phyloP scores from a whole-genome alignment of 2,888 invertebrate species.

The Dasypogon diadema region DNA sequence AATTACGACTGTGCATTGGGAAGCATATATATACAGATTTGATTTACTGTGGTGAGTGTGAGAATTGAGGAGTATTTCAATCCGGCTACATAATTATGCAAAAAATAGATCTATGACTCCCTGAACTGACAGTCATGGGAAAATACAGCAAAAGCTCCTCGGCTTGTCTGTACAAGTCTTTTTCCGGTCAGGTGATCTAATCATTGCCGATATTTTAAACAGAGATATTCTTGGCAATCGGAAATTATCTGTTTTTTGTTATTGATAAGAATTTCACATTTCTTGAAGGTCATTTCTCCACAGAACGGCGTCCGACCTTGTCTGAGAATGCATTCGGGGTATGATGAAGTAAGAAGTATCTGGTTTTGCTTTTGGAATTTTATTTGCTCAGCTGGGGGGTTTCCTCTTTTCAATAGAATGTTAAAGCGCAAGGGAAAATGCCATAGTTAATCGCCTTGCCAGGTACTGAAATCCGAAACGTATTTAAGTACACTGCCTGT shows the following conservation, averaged over 20 bases:
- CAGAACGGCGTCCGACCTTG: constrained; percentile 8
- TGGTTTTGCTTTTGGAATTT: not conserved
- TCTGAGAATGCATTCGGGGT: constrained; percentile 15
- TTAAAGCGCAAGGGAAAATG: not conserved
- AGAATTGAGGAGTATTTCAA: no score
- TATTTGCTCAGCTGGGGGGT: constrained; percentile 12
- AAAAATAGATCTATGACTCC: constrained; percentile 36
- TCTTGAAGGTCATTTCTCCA: constrained; percentile 24
- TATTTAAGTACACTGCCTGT: not conserved
- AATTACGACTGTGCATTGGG: no score
- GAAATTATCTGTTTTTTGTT: constrained; percentile 39
- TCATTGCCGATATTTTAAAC: constrained; percentile 35
- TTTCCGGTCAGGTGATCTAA: constrained; percentile 41
- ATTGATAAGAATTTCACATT: constrained; percentile 35
- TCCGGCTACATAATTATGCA: constrained; percentile 19
- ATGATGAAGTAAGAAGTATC: not conserved
- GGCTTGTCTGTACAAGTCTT: constrained; percentile 18
- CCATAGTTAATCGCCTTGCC: constrained; percentile 19
- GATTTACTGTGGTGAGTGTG: no score
- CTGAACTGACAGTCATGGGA: constrained; percentile 25
- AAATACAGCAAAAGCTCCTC: constrained; percentile 27
- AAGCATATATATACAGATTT: no score
- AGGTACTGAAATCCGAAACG: constrained; percentile 18
- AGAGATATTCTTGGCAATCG: constrained; percentile 39
- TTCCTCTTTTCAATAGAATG: not conserved